Evolutionary conservation across 2,113 vertebrate genomes (phyloP).

Genomic region (Grantiella picta): DNA sequence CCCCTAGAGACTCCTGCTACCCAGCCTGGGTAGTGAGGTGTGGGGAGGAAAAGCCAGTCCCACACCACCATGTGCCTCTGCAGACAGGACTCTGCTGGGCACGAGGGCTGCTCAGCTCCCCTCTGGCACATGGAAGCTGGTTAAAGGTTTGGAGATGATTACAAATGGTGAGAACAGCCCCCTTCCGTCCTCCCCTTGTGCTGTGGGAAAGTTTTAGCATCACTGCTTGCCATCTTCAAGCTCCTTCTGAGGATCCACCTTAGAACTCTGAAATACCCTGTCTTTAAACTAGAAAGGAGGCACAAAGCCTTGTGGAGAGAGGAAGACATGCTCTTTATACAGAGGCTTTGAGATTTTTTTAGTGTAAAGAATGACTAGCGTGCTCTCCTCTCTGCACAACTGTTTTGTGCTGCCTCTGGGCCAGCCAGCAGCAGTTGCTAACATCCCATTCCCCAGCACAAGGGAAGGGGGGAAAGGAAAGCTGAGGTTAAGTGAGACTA

Average conservation of each 20-base stretch:
- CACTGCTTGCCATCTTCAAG: neutral
- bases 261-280: rapidly evolving
- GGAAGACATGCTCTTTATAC: neutral
- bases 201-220: neutral
- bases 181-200: neutral
- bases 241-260: neutral
- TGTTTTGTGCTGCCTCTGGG: neutral
- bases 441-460: neutral
- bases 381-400: neutral
- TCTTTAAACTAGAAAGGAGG: neutral
- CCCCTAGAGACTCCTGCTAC: neutral
- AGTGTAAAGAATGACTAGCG: rapidly evolving
- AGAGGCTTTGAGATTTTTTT: neutral
- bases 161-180: neutral
- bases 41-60: neutral
- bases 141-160: neutral
- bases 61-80: rapidly evolving
- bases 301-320: neutral
- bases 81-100: neutral
- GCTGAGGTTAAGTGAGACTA: neutral
- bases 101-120: rapidly evolving
- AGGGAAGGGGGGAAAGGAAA: neutral
- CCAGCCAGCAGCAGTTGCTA: neutral
- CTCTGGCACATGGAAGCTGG: neutral
- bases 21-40: neutral